A percentile compares a stretch with the other conserved stretches of the same genome.
Conservation (phyloP, 2,888 invertebrate genomes). For the Agonopterix alstromeriana region DNA sequence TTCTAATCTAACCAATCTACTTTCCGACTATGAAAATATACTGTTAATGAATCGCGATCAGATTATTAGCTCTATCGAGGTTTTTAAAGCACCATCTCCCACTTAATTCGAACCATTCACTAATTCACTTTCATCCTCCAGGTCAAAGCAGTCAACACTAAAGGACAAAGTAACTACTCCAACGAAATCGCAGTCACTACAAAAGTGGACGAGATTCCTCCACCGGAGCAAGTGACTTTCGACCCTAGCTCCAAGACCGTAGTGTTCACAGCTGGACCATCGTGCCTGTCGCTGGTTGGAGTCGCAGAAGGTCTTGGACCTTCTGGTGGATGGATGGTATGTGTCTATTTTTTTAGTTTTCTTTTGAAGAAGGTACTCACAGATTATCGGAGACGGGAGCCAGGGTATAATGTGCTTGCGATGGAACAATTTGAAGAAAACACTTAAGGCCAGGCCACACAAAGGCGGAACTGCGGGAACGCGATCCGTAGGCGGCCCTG, state of each 20-base stretch:
- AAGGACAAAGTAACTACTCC: constrained; percentile 91
- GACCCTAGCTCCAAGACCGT: constrained; percentile 86
- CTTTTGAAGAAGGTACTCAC: neutral
- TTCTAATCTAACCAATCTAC: too few species aligned
- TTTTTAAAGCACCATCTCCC: too few species aligned
- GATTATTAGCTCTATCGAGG: too few species aligned
- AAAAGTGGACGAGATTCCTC: constrained; percentile 88
- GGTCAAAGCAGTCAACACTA: constrained; percentile 91
- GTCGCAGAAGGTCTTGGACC: constrained; percentile 82
- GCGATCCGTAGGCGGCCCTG: too few species aligned
- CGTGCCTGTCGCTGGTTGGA: constrained; percentile 86
- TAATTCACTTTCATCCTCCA: constrained; percentile 27
- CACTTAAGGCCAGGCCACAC: too few species aligned
- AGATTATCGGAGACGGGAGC: too few species aligned
- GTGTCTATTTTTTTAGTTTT: neutral
- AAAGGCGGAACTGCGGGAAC: too few species aligned
- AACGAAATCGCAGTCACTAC: constrained; percentile 89
- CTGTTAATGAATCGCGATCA: too few species aligned
- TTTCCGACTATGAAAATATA: too few species aligned
- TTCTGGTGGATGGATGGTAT: constrained; percentile 57
- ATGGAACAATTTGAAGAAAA: too few species aligned
- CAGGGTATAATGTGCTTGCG: too few species aligned
- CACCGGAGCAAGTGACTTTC: constrained; percentile 88
- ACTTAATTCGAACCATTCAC: too few species aligned
- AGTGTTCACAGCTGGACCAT: constrained; percentile 87